These are phyloP conservation scores for Aphelinus certus DNA, from an alignment of 1,140 invertebrate genomes.

Conservation along the genomic window DNA sequence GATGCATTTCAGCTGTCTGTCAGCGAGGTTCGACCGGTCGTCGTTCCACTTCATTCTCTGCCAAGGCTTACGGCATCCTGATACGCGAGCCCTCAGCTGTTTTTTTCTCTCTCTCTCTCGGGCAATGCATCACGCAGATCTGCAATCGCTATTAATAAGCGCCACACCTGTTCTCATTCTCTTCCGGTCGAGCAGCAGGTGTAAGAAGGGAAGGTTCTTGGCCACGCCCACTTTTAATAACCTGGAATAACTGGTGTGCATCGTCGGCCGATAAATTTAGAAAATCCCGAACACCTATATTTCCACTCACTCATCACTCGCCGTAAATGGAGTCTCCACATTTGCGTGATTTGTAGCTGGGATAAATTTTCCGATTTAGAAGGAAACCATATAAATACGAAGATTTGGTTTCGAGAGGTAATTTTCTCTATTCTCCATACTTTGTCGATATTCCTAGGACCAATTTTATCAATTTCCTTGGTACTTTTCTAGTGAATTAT, in stretches of 20 bases:
- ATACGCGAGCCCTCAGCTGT: neutral
- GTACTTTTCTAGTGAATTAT: no score
- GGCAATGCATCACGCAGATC: neutral
- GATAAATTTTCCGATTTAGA: neutral
- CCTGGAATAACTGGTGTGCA: slow-evolving; percentile 56
- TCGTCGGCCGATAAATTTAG: slow-evolving; percentile 55
- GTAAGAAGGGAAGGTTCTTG: neutral
- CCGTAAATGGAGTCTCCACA: slow-evolving; percentile 48
- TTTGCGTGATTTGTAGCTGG: neutral
- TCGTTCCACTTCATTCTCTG: slow-evolving; percentile 9
- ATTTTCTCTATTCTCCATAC: no score
- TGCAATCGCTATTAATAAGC: slow-evolving; percentile 57
- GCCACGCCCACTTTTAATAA: slow-evolving; percentile 63
- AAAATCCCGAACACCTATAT: slow-evolving; percentile 31
- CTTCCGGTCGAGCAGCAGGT: slow-evolving; percentile 5
- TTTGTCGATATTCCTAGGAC: no score
- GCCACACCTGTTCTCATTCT: slow-evolving; percentile 55
- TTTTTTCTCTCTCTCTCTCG: neutral
- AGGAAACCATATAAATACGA: no score
- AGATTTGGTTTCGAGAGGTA: no score
- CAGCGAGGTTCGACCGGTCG: no score
- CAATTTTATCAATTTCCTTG: no score
- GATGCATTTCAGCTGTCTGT: no score
- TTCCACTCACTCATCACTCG: slow-evolving; percentile 29
- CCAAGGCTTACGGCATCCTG: neutral